phyloP scores from a whole-genome alignment of 2,797 vertebrate species.

The Euthynnus affinis region DNA sequence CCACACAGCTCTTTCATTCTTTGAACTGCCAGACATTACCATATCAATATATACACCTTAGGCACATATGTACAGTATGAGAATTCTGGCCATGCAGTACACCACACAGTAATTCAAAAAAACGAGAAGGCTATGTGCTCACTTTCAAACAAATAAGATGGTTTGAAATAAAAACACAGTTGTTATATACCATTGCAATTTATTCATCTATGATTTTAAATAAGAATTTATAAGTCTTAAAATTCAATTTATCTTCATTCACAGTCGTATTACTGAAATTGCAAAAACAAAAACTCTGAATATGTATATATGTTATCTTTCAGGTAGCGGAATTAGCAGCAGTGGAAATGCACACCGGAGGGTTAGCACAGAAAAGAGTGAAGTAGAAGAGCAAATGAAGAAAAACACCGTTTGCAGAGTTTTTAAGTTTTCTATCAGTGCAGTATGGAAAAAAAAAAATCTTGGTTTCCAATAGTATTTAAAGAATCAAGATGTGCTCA shows the following conservation, averaged over 20 bases:
- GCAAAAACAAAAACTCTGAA: slow-evolving; percentile 71
- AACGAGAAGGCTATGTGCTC: slow-evolving; percentile 31
- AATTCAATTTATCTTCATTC: slow-evolving; percentile 84
- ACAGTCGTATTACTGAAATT: slow-evolving; percentile 81
- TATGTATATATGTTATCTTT: slow-evolving; percentile 83
- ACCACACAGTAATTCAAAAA: slow-evolving; percentile 29
- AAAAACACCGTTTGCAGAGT: slow-evolving; percentile 52
- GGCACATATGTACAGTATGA: slow-evolving; percentile 52
- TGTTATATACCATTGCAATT: slow-evolving; percentile 78
- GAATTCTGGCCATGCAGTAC: slow-evolving; percentile 30
- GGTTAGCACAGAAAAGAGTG: slow-evolving; percentile 68
- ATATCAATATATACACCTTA: slow-evolving; percentile 41
- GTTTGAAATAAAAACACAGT: slow-evolving; percentile 64
- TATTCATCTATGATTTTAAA: slow-evolving; percentile 86
- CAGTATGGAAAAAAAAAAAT: slow-evolving; percentile 62
- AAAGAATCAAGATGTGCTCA: slow-evolving; percentile 68
- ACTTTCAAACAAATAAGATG: slow-evolving; percentile 42
- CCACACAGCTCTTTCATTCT: slow-evolving; percentile 37
- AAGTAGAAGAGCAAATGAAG: slow-evolving; percentile 57
- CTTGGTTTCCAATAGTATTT: slow-evolving; percentile 58
- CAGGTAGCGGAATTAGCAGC: slow-evolving; percentile 85
- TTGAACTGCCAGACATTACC: slow-evolving; percentile 22
- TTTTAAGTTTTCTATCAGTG: slow-evolving; percentile 66
- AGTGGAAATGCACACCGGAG: slow-evolving; percentile 70
- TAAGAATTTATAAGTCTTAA: slow-evolving; percentile 84